These are phyloP conservation scores for Camelus dromedarius DNA, from an alignment of 2,113 vertebrate species.

Conservation along the genomic window DNA sequence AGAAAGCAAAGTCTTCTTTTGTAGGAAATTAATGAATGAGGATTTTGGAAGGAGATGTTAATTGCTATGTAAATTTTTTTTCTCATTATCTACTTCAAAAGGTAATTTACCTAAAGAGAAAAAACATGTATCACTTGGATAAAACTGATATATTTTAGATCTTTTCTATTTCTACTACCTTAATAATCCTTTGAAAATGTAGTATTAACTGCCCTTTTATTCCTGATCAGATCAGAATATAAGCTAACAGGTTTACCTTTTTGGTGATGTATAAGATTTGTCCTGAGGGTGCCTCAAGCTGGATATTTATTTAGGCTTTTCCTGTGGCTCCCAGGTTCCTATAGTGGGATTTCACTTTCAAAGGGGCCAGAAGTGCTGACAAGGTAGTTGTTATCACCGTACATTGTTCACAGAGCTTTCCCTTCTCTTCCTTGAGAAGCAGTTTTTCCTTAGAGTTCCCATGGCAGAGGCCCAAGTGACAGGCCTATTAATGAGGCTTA, in stretches of 20 bases:
- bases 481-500: constrained; percentile 34
- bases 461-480: constrained; percentile 14
- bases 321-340: not conserved
- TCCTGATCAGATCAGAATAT: not conserved
- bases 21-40: constrained; percentile 45
- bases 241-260: not conserved
- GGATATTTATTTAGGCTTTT: not conserved
- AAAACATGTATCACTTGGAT: not conserved
- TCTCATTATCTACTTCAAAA: constrained; percentile 1
- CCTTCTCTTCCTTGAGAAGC: not conserved
- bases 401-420: not conserved
- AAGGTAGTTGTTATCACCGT: not conserved
- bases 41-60: not conserved
- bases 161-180: not conserved
- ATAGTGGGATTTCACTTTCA: constrained; percentile 10
- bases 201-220: not conserved
- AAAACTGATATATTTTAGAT: not conserved
- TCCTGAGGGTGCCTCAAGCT: not conserved
- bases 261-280: not conserved
- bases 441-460: not conserved
- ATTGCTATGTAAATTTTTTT: not conserved
- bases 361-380: not conserved
- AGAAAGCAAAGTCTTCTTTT: not conserved
- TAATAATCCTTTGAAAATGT: constrained; percentile 4
- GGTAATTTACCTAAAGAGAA: constrained; percentile 11